A percentile compares a stretch with the other conserved stretches of the same genome.
These are phyloP conservation scores for Gorsachius magnificus DNA, from an alignment of 2,797 vertebrate species.

Conservation along the genomic window DNA sequence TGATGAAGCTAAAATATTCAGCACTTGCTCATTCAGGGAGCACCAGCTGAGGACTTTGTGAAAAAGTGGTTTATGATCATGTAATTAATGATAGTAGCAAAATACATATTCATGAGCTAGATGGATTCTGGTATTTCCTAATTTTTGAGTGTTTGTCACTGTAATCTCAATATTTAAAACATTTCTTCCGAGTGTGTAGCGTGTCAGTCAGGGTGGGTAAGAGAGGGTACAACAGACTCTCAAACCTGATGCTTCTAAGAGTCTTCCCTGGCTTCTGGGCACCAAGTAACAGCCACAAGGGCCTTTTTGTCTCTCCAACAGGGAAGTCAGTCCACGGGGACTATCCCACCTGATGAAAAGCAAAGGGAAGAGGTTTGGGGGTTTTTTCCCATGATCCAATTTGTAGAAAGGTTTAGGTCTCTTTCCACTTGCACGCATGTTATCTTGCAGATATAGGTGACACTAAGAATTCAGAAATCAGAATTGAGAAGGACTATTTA, in stretches of 20 bases:
- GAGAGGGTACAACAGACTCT: background rate
- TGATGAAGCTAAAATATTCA: background rate
- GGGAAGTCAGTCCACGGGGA: background rate
- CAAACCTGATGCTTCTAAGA: background rate
- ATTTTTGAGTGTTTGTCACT: background rate
- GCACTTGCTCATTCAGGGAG: background rate
- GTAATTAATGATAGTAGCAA: background rate
- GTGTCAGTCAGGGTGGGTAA: background rate
- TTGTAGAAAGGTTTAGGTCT: background rate
- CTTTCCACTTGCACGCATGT: background rate
- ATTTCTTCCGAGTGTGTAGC: background rate
- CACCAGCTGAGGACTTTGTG: constrained; percentile 12
- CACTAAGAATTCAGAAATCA: background rate
- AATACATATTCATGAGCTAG: constrained; percentile 33
- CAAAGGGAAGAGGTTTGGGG: background rate
- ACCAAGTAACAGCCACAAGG: background rate
- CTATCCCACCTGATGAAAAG: background rate
- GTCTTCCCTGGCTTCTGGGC: background rate
- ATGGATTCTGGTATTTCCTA: constrained; percentile 11
- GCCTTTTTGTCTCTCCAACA: background rate
- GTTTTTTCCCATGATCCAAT: background rate
- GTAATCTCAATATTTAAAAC: background rate
- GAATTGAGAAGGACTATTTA: background rate
- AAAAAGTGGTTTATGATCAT: background rate
- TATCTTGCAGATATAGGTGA: background rate